Evolutionary conservation across 2,888 invertebrate species (phyloP).

Genomic region (Monochamus alternatus): DNA sequence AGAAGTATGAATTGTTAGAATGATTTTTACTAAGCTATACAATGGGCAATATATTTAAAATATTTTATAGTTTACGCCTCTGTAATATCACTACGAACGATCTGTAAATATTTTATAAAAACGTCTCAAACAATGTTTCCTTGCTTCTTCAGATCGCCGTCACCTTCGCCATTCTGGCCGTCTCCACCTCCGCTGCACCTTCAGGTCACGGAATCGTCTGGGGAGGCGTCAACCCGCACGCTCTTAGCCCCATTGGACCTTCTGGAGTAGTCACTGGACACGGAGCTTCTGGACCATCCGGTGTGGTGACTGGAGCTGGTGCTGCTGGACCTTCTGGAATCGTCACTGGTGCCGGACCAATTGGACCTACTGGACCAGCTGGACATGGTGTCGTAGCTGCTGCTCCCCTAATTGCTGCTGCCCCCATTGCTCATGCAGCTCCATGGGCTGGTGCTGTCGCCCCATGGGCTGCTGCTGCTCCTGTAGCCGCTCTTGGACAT

Average conservation of each 20-base stretch:
- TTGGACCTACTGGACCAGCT: slow-evolving; percentile 49
- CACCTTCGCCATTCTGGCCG: slow-evolving; percentile 20
- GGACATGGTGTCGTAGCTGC: slow-evolving; percentile 15
- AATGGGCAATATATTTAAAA: too few relatives aligned
- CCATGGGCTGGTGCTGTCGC: not conserved
- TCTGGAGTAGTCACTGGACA: slow-evolving; percentile 44
- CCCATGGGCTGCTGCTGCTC: slow-evolving; percentile 2
- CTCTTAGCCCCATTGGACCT: slow-evolving; percentile 41
- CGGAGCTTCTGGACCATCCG: slow-evolving; percentile 46
- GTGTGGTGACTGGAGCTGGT: slow-evolving; percentile 45
- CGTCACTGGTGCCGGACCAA: slow-evolving; percentile 49
- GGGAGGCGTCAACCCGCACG: slow-evolving; percentile 34
- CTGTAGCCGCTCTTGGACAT: slow-evolving; percentile 7
- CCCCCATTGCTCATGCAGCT: not conserved
- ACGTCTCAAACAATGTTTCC: too few relatives aligned
- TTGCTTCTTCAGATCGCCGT: not conserved
- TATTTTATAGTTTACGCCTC: too few relatives aligned
- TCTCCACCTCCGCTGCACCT: slow-evolving; percentile 3
- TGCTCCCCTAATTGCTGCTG: slow-evolving; percentile 4
- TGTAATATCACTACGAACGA: too few relatives aligned
- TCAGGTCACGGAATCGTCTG: not conserved
- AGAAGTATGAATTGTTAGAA: too few relatives aligned
- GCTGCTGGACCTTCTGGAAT: slow-evolving; percentile 47
- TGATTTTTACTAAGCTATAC: too few relatives aligned
- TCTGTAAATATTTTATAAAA: too few relatives aligned